Evolutionary conservation across 2,888 invertebrate genomes (phyloP).

Genomic region (Shargacucullia verbasci): DNA sequence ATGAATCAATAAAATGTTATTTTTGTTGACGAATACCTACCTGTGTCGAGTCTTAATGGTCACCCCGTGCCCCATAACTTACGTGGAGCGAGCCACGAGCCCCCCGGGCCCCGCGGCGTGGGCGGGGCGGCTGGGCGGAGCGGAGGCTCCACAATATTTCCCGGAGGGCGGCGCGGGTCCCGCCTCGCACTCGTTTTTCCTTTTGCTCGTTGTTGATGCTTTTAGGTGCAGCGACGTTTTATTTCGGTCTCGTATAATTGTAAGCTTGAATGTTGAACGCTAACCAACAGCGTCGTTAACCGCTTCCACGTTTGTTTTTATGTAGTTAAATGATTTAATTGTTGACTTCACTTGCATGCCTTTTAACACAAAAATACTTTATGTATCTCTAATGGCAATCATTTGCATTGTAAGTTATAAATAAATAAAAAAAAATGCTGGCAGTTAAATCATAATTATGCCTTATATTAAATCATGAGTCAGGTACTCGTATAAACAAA

Average conservation of each 20-base stretch:
- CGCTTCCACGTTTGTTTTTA: conserved; percentile 32
- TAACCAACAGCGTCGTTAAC: conserved; percentile 38
- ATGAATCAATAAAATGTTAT: conserved; percentile 33
- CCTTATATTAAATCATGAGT: too few species aligned
- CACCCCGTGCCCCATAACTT: conserved; percentile 37
- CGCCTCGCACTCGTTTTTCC: conserved; percentile 49
- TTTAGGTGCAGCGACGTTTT: conserved; percentile 47
- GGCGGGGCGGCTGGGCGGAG: conserved; percentile 50
- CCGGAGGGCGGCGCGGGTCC: conserved; percentile 29
- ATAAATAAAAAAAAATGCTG: too few species aligned
- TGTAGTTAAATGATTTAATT: conserved; percentile 42
- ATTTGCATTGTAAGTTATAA: too few species aligned
- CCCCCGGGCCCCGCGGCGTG: background rate
- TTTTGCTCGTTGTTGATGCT: conserved; percentile 48
- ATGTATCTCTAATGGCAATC: conserved; percentile 7
- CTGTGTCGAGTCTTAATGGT: conserved; percentile 11
- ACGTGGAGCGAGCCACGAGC: conserved; percentile 17
- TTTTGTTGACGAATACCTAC: conserved; percentile 20
- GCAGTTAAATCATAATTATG: too few species aligned
- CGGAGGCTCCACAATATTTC: conserved; percentile 29
- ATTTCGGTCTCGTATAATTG: conserved; percentile 49
- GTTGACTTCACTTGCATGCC: conserved; percentile 21
- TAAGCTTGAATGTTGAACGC: conserved; percentile 49
- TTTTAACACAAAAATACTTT: conserved; percentile 3
- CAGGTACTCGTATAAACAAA: background rate